A percentile compares a stretch with the other conserved stretches of the same genome.
phyloP scores from a whole-genome alignment of 2,888 invertebrate species.

The Rhagophthalmus giganteus region DNA sequence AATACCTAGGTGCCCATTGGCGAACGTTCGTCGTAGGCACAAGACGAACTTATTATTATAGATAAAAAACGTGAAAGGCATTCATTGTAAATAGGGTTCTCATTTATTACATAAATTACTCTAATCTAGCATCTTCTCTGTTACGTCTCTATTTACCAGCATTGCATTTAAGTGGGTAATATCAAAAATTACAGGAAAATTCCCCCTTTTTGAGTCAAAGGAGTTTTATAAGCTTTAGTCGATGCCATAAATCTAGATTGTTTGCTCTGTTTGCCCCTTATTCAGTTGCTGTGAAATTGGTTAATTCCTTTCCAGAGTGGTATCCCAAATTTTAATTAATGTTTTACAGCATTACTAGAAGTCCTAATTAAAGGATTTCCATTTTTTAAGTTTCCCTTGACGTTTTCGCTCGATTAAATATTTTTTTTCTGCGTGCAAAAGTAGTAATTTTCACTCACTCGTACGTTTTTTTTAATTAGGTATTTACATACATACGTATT shows the following conservation, averaged over 20 bases:
- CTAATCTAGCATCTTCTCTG: conserved; percentile 12
- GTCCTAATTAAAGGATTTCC: background rate
- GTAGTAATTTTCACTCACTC: no score
- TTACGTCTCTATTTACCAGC: conserved; percentile 5
- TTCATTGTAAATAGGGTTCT: conserved; percentile 12
- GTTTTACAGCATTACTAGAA: background rate
- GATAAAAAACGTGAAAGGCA: conserved; percentile 18
- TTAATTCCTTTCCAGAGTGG: conserved; percentile 5
- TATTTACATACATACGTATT: no score
- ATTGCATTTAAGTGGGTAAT: conserved; percentile 2
- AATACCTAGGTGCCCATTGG: conserved; percentile 7
- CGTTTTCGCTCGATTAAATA: no score
- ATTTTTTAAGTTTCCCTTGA: background rate
- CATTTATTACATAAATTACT: conserved; percentile 18
- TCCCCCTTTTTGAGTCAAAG: conserved; percentile 3
- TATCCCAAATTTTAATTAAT: background rate
- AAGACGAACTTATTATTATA: conserved; percentile 8
- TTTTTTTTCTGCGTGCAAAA: no score
- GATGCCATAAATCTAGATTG: conserved; percentile 7
- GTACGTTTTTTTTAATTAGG: background rate
- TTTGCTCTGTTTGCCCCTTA: conserved; percentile 11
- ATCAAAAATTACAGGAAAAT: conserved; percentile 1
- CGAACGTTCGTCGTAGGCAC: conserved; percentile 7
- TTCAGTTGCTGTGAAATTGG: conserved; percentile 9
- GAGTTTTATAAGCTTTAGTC: conserved; percentile 14